Percentiles rank a stretch among this genome's conserved stretches.
Evolutionary conservation across 2,888 invertebrate species (phyloP).

Genomic region (Acleris laterana): DNA sequence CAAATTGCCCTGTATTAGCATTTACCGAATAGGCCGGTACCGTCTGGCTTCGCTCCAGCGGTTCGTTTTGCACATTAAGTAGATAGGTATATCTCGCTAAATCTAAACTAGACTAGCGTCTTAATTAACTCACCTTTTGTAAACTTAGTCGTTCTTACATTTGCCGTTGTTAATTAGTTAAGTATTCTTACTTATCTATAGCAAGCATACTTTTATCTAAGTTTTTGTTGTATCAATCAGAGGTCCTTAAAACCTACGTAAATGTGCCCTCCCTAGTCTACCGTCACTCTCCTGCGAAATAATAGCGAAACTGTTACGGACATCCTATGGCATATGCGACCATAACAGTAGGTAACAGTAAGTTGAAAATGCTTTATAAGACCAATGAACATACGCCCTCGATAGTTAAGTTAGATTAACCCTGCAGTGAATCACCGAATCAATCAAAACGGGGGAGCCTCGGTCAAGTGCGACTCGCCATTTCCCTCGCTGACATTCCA

Average conservation of each 20-base stretch:
- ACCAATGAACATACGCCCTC: neutral
- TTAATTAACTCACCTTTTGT: conserved; percentile 29
- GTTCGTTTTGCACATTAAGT: conserved; percentile 14
- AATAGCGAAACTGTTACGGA: too few relatives aligned
- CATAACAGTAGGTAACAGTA: neutral
- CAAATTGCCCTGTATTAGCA: conserved; percentile 30
- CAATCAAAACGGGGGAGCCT: conserved; percentile 30
- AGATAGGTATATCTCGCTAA: conserved; percentile 17
- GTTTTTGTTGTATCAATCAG: too few relatives aligned
- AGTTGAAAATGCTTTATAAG: neutral
- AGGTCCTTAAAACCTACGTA: too few relatives aligned
- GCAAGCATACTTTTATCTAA: neutral
- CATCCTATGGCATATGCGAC: neutral
- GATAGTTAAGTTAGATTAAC: neutral
- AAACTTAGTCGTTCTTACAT: conserved; percentile 14
- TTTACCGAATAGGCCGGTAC: conserved; percentile 6
- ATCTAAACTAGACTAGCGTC: conserved; percentile 21
- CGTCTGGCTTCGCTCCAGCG: conserved; percentile 31
- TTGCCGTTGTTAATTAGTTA: conserved; percentile 19
- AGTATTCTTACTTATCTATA: conserved; percentile 2
- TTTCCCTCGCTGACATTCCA: conserved; percentile 14
- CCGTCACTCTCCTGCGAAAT: too few relatives aligned
- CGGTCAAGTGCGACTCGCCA: conserved; percentile 26
- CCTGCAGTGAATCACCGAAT: conserved; percentile 25
- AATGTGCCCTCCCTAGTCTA: too few relatives aligned